Percentiles rank a stretch among this genome's conserved stretches.
Conservation (phyloP, 2,888 invertebrate species). For the Ellobium chinense region DNA sequence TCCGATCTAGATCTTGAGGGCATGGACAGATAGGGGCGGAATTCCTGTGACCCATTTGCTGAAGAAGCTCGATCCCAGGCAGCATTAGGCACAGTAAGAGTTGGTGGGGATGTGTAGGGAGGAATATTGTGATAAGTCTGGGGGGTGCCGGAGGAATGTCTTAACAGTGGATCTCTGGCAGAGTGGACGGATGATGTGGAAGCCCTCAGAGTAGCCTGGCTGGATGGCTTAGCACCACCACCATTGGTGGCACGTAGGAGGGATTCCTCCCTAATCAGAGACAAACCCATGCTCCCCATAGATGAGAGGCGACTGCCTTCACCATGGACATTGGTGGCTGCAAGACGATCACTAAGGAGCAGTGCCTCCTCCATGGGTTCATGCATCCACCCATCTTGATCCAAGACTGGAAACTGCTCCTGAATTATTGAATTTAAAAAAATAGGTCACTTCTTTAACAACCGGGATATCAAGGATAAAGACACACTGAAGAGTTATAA, state of each 20-base stretch:
- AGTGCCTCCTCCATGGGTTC: conserved; percentile 43
- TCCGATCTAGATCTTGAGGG: conserved; percentile 51
- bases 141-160: conserved; percentile 8
- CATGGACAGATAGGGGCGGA: conserved; percentile 53
- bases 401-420: conserved; percentile 78
- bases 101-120: conserved; percentile 32
- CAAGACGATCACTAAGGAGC: conserved; percentile 32
- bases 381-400: conserved; percentile 55
- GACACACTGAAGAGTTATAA: too few relatives aligned
- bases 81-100: conserved; percentile 21
- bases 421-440: too few relatives aligned
- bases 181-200: conserved; percentile 36
- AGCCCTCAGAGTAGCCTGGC: background rate
- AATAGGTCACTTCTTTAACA: too few relatives aligned
- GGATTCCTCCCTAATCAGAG: conserved; percentile 66
- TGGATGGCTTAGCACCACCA: conserved; percentile 6
- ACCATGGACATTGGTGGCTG: conserved; percentile 12
- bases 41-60: conserved; percentile 51
- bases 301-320: conserved; percentile 32
- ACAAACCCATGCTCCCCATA: conserved; percentile 51
- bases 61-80: conserved; percentile 60
- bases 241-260: conserved; percentile 18
- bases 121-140: conserved; percentile 13
- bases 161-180: conserved; percentile 29
- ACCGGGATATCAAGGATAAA: too few relatives aligned